phyloP scores from a whole-genome alignment of 1,140 invertebrate species.

The Anadara kagoshimensis region DNA sequence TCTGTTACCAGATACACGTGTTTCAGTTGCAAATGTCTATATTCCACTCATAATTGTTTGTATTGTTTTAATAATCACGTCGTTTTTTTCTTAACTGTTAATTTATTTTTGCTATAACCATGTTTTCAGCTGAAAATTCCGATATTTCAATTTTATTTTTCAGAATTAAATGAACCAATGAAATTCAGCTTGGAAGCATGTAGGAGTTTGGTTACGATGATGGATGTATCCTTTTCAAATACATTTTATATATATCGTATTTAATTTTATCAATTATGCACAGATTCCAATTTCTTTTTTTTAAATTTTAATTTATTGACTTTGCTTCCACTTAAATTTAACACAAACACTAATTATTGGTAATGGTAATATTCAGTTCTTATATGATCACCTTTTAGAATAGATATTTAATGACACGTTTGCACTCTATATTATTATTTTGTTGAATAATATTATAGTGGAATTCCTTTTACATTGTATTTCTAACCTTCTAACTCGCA shows the following conservation, averaged over 20 bases:
- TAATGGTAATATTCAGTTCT: background rate
- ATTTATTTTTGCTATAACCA: no score
- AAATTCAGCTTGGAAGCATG: slow-evolving; percentile 93
- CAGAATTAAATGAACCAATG: slow-evolving; percentile 56
- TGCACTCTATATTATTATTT: no score
- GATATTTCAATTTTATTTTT: background rate
- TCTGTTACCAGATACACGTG: no score
- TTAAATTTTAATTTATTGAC: background rate
- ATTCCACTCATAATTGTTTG: no score
- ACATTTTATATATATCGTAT: background rate
- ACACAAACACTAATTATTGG: background rate
- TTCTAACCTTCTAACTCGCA: no score
- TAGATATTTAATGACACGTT: background rate
- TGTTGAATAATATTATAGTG: no score
- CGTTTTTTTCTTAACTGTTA: no score
- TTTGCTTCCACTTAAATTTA: background rate
- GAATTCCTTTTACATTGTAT: no score
- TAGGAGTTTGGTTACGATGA: slow-evolving; percentile 94
- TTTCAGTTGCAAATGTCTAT: no score
- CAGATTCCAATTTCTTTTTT: background rate
- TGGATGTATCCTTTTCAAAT: slow-evolving; percentile 80
- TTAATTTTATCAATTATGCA: background rate
- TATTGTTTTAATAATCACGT: no score
- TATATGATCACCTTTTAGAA: background rate
- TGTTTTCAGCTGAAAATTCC: background rate